phyloP scores from a whole-genome alignment of 2,797 vertebrate genomes.

The Ptychadena robeensis region DNA sequence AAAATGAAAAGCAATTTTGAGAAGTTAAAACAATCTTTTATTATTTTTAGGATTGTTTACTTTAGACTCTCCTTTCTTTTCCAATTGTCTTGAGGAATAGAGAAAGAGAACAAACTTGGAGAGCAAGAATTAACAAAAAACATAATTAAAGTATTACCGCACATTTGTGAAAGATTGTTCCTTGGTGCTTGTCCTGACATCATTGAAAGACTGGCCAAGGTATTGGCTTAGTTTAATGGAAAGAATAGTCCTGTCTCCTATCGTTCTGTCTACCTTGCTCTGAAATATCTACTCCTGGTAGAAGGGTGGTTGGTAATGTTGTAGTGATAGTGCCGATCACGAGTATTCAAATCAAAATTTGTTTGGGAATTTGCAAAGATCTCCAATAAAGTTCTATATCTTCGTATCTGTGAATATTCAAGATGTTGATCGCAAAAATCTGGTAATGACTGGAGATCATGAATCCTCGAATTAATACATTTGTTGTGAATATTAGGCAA shows the following conservation, averaged over 20 bases:
- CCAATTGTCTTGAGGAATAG: conserved; percentile 60
- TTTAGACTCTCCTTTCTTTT: conserved; percentile 50
- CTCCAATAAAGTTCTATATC: too few relatives aligned
- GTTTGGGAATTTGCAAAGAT: too few relatives aligned
- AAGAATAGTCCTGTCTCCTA: background rate
- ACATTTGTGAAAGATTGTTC: background rate
- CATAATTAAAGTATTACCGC: background rate
- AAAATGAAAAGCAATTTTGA: conserved; percentile 79
- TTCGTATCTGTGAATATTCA: too few relatives aligned
- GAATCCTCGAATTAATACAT: too few relatives aligned
- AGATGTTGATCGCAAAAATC: too few relatives aligned
- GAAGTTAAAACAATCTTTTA: conserved; percentile 83
- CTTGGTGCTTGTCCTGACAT: too few relatives aligned
- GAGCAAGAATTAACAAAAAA: conserved; percentile 49
- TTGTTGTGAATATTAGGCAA: too few relatives aligned
- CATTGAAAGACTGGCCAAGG: too few relatives aligned
- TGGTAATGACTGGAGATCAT: too few relatives aligned
- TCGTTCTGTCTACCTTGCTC: too few relatives aligned
- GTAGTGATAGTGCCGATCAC: too few relatives aligned
- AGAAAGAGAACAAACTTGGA: conserved; percentile 62
- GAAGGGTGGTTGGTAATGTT: background rate
- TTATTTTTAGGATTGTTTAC: conserved; percentile 79
- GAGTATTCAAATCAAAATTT: too few relatives aligned
- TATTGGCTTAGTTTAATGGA: background rate
- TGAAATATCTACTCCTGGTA: background rate